Base-by-base conservation (phyloP, 2,797 vertebrate species). In the Peromyscus melanophrys region DNA sequence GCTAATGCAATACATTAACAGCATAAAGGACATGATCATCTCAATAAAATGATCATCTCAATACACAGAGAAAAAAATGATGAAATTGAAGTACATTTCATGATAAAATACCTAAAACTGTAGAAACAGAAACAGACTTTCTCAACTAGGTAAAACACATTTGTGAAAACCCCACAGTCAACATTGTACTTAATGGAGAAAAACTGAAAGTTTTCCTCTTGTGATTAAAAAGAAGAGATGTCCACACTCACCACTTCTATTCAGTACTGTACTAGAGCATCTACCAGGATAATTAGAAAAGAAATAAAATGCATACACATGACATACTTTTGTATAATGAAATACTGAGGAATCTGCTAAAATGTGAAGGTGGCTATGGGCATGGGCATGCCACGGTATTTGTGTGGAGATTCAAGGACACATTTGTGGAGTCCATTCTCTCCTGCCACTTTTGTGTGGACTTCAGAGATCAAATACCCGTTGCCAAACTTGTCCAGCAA, bases 121-220 rank as follows among this genome's bases (percentile, higher is more conserved):
- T 81, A 89, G 49, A 27, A 65, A 77, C 11, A 85, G 31, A 92
- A 92, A 76, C 46, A 69, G 89, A 76, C 31, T 95, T 77, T 8
- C 13, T 85, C 29, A 90, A 31, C 16, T 16, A 43, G 83, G 55
- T 92, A 57, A 92, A 87, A 23, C 67, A 23, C 17, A 90, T 67
- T 76, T 52, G 52, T 55, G 52, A 77, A 57, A 94, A 95, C 78
- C 12, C 21, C 12, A 90, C 1, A 83, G 6, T 0, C 67, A 93
- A 75, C 0, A 80, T 52, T 5, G 57, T 49, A 49, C 23, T 87
- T 90, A 90, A 76, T 57, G n/a, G 37, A 81, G 55, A 80, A 86
- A 75, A 61, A 40, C 40, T 81, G 71, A 67, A 89, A 40, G 13
- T 85, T 94, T 59, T 94, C 49, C 7, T 34, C 40, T 31, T 63